Base-by-base conservation (phyloP, 2,888 invertebrate genomes). In the Acanthosepion esculentum region DNA sequence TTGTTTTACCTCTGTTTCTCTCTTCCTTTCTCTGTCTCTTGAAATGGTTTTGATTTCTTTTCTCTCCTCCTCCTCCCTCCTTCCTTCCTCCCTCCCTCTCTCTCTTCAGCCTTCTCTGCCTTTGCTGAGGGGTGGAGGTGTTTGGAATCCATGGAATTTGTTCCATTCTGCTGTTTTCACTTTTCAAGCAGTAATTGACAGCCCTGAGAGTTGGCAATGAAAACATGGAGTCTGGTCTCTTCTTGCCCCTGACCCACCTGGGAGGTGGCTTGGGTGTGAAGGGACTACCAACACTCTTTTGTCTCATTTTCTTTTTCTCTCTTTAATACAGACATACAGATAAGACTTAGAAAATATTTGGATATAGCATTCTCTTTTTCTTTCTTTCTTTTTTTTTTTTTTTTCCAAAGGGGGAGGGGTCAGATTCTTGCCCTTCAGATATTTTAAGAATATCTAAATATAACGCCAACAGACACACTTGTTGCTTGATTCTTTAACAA, bases 81-180 rank as follows among this genome's bases (percentile, higher is more conserved):
- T n/a, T n/a, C n/a, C n/a, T n/a, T n/a, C n/a, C n/a, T n/a, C n/a
- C n/a, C 91, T 93, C 53, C 26, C 53, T 93, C 41, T 94, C 94
- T 94, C 26, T 94, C 5, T 55, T 7, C 23, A 4, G 29, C 20
- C 3, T 41, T 41, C 41, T 41, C 41, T 41, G 41, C 20, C 59
- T 64, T 26, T 64, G 23, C 10, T 29, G 3, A 20, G 29, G 50
- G 53, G 93, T 15, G 29, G 29, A 8, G 53, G 50, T 41, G 93
- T 92, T 93, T 50, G 93, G 93, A 53, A 48, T 59, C 55, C 55
- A 33, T 48, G 50, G 50, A 53, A 55, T 53, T 50, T 94, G 50
- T 94, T 55, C 50, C 50, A 94, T 55, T 55, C 59, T 53, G 94
- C 55, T 55, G 94, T 50, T 41, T 59, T 94, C 94, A 94, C 91